Evolutionary conservation across 2,113 vertebrate genomes (phyloP).

Genomic region (Shinisaurus crocodilurus): DNA sequence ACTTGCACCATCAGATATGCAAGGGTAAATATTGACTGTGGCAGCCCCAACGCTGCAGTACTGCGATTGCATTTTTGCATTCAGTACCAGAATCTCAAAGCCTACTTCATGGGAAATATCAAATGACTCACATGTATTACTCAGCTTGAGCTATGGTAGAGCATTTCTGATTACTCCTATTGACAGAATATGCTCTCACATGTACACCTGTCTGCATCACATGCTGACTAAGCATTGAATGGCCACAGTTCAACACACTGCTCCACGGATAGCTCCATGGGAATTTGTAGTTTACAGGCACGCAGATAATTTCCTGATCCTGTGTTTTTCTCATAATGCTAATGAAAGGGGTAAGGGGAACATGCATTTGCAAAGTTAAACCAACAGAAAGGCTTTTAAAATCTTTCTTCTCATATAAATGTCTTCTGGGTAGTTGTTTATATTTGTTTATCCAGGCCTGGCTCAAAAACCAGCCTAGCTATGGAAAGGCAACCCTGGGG

Average conservation of each 20-base stretch:
- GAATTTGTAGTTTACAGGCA: background rate
- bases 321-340: background rate
- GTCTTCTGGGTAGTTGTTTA: background rate
- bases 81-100: background rate
- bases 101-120: background rate
- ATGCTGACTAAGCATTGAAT: background rate
- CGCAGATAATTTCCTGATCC: background rate
- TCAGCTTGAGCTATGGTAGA: slow-evolving; percentile 1
- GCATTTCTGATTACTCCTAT: slow-evolving; percentile 1
- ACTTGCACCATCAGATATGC: background rate
- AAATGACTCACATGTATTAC: background rate
- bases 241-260: no score
- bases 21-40: background rate
- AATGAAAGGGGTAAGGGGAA: background rate
- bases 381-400: background rate
- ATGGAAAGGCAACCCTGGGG: background rate
- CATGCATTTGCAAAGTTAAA: background rate
- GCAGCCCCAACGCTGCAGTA: background rate
- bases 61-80: background rate
- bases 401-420: background rate
- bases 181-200: background rate
- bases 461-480: background rate
- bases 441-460: background rate
- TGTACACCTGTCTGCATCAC: background rate
- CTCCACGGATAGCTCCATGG: background rate